Base-by-base conservation (phyloP, 2,888 invertebrate species). In the Sisyra terminalis region DNA sequence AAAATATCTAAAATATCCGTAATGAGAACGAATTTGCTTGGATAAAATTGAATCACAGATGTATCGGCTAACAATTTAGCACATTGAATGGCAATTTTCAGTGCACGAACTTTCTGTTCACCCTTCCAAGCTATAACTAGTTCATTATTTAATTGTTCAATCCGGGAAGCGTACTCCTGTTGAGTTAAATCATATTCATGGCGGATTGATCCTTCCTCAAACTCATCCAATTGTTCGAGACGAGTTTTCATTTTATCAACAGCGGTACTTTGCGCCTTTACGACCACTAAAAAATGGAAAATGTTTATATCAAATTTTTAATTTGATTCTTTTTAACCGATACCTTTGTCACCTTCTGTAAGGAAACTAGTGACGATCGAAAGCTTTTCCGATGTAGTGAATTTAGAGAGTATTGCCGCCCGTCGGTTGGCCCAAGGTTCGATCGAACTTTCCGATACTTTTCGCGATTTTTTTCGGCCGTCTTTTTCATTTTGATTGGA, bases 11-110 rank as follows among this genome's bases (percentile, higher is more conserved):
- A 67, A 50, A 96, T 87, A 60, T 98, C 96, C 9, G 93, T 93
- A 43, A 97, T 82, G 11, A 97, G 71, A 29, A 94, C 89, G 72
- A 93, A 98, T 67, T 97, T 96, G 63, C 93, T 93, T 0, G 97
- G 97, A 67, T 97, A 98, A 64, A 97, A 98, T 53, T 85, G 84
- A 57, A 93, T 76, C 1, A 88, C 92, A 44, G 78, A 79, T 3
- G 86, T 81, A 58, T 94, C 92, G 2, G 86, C 79, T 43, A 98
- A 65, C 53, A 96, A 67, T 65, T 96, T 94, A 30, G 94, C 87
- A 64, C 94, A 93, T 70, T 96, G 94, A 51, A 97, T 96, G 1
- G 84, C 89, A 55, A 97, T 94, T 71, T 96, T 96, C 31, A 96
- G 71, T 4, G 96, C 86, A 66, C 90, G 90, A 0, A 93, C 92